Percentiles rank a stretch among this genome's conserved stretches.
These are phyloP conservation scores for Pterocles gutturalis DNA, from an alignment of 2,113 vertebrate species.

Conservation along the genomic window DNA sequence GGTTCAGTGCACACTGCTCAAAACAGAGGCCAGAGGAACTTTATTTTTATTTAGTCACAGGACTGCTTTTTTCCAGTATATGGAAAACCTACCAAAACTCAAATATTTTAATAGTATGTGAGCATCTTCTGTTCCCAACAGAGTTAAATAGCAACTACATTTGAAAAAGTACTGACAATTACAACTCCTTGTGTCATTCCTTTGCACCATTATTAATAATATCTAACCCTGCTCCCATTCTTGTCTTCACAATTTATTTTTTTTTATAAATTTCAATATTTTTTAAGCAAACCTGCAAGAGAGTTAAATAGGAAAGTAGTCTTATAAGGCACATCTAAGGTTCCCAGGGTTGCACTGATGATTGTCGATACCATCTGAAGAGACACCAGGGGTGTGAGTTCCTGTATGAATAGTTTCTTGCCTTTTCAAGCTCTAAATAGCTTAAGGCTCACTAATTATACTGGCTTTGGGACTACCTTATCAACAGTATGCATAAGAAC, in stretches of 20 bases:
- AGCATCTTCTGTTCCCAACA: not conserved
- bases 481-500: not conserved
- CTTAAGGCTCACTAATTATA: constrained; percentile 54
- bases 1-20: not conserved
- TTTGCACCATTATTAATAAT: not conserved
- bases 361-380: not conserved
- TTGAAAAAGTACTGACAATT: not conserved
- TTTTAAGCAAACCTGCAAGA: not conserved
- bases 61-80: not conserved
- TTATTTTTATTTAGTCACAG: not conserved
- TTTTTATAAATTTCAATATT: not conserved
- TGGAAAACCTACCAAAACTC: not conserved
- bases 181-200: not conserved
- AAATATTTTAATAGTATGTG: not conserved
- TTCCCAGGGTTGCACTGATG: not conserved
- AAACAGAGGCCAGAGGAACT: not conserved
- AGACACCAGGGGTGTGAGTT: not conserved
- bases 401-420: constrained; percentile 23
- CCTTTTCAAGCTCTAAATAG: constrained; percentile 41
- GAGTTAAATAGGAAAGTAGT: not conserved
- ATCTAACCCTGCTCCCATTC: not conserved
- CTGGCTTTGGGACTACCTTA: not conserved
- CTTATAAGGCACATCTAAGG: not conserved
- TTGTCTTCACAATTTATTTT: not conserved
- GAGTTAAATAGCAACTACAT: not conserved